These are phyloP conservation scores for Macropodus opercularis DNA, from an alignment of 2,797 vertebrate genomes.

Conservation along the genomic window DNA sequence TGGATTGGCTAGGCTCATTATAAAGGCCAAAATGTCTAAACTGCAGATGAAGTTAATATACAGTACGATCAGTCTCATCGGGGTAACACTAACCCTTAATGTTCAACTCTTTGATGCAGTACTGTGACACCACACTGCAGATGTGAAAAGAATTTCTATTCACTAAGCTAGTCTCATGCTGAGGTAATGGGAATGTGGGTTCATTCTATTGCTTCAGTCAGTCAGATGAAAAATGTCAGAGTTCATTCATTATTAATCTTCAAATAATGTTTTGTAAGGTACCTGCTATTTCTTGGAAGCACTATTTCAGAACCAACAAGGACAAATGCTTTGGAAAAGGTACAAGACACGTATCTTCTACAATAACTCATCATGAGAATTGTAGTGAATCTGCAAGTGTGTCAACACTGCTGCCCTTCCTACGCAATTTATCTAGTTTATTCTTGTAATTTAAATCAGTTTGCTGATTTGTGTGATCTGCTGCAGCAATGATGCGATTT, in stretches of 20 bases:
- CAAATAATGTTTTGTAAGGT: slow-evolving; percentile 29
- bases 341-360: slow-evolving; percentile 15
- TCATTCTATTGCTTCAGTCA: slow-evolving; percentile 31
- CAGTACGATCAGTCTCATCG: too few relatives aligned
- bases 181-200: slow-evolving; percentile 33
- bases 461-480: slow-evolving; percentile 31
- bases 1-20: too few relatives aligned
- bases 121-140: slow-evolving; percentile 20
- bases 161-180: slow-evolving; percentile 22
- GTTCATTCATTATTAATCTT: slow-evolving; percentile 53
- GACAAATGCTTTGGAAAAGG: slow-evolving; percentile 3
- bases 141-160: slow-evolving; percentile 23
- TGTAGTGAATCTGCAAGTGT: background rate
- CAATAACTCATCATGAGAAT: slow-evolving; percentile 15
- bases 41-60: background rate
- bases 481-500: slow-evolving; percentile 23
- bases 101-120: slow-evolving; percentile 21
- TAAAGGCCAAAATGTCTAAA: background rate
- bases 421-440: background rate
- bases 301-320: slow-evolving; percentile 13
- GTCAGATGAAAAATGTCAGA: slow-evolving; percentile 32
- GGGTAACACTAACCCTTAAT: background rate
- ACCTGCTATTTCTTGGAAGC: slow-evolving; percentile 16
- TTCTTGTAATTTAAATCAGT: background rate
- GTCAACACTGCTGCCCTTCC: background rate